phyloP scores from a whole-genome alignment of 2,888 invertebrate species.

The Acleris holmiana region DNA sequence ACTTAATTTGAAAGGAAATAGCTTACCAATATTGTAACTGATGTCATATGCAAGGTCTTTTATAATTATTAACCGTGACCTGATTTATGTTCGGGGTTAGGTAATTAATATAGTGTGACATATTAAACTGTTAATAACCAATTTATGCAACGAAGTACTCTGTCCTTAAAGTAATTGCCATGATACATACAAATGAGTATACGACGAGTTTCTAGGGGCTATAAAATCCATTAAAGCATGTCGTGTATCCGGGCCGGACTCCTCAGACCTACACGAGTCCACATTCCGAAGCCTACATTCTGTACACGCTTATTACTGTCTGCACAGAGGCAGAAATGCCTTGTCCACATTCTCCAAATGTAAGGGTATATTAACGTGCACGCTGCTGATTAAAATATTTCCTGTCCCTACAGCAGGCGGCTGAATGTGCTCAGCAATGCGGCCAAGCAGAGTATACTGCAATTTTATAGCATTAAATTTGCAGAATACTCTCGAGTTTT shows the following conservation, averaged over 20 bases:
- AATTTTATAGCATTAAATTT: no score
- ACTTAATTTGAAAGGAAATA: no score
- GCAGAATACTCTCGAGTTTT: no score
- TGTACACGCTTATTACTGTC: constrained; percentile 17
- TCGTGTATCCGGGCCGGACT: background rate
- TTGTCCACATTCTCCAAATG: constrained; percentile 19
- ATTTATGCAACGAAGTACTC: no score
- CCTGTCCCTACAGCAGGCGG: background rate
- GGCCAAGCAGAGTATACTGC: background rate
- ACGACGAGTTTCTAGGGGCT: constrained; percentile 2
- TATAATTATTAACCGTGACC: no score
- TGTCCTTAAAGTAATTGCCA: background rate
- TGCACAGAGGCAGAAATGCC: constrained; percentile 11
- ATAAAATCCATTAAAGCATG: constrained; percentile 3
- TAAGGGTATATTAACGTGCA: constrained; percentile 2
- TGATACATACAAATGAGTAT: background rate
- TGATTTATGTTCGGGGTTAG: no score
- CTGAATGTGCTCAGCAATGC: constrained; percentile 1
- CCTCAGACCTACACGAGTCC: constrained; percentile 6
- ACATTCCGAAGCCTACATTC: constrained; percentile 20
- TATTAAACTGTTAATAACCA: no score
- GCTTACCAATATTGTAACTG: no score
- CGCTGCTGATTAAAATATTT: constrained; percentile 7
- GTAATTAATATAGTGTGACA: no score
- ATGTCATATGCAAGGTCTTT: no score